Percentiles rank a stretch among this genome's conserved stretches.
Conservation (phyloP, 2,113 vertebrate species). For the Martes martes region DNA sequence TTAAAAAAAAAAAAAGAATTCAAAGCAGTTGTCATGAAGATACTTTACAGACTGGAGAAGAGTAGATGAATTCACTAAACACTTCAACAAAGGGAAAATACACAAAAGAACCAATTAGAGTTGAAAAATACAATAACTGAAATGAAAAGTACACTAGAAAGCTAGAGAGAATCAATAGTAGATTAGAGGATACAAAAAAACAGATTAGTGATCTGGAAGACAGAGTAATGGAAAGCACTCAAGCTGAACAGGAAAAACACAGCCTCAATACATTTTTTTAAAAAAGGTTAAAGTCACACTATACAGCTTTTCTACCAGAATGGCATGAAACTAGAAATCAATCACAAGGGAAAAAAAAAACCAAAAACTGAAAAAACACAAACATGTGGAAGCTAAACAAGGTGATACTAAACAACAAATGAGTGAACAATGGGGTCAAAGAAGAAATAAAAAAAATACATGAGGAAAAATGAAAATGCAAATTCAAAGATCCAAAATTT, state of each 20-base stretch:
- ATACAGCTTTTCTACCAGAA: not conserved
- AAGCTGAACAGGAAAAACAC: not conserved
- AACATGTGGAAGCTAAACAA: not conserved
- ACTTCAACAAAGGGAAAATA: not conserved
- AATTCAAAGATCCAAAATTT: not conserved
- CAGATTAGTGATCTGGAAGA: not conserved
- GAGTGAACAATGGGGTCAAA: not conserved
- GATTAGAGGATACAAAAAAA: not conserved
- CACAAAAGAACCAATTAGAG: not conserved
- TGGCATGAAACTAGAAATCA: not conserved
- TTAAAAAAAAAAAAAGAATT: not conserved
- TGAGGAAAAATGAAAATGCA: not conserved
- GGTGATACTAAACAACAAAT: not conserved
- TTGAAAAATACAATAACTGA: not conserved
- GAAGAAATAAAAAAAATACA: not conserved
- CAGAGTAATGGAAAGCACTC: not conserved
- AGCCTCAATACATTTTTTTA: not conserved
- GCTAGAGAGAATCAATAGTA: not conserved
- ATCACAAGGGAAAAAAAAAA: not conserved
- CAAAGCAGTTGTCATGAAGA: not conserved
- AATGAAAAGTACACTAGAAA: not conserved
- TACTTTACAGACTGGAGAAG: not conserved
- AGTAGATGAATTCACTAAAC: not conserved
- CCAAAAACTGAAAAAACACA: not conserved
- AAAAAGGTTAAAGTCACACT: not conserved